These are phyloP conservation scores for Clarias gariepinus DNA, from an alignment of 2,113 vertebrate species.

Conservation along the genomic window DNA sequence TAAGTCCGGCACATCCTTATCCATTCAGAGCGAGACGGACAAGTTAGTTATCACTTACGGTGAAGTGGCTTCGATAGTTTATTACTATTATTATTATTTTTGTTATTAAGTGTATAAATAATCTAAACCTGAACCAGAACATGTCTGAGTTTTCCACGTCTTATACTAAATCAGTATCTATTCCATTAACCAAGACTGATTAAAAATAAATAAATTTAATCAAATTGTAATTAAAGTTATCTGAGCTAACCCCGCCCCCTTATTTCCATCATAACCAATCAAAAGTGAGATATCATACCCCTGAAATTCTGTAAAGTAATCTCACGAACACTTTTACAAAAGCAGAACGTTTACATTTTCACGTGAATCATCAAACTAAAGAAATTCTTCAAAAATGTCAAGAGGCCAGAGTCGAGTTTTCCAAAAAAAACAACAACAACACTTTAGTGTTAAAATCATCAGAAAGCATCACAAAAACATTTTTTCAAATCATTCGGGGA, in stretches of 20 bases:
- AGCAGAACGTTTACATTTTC: background rate
- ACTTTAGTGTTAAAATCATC: slow-evolving; percentile 32
- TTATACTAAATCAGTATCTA: background rate
- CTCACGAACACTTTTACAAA: background rate
- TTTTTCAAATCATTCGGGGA: background rate
- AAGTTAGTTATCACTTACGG: background rate
- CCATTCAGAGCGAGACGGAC: background rate
- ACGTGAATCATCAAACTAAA: slow-evolving; percentile 32
- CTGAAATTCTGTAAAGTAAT: background rate
- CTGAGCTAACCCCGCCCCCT: background rate
- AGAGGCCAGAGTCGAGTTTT: background rate
- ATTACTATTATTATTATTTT: too few relatives aligned
- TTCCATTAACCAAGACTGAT: background rate
- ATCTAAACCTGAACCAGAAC: too few relatives aligned
- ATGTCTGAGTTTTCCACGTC: background rate
- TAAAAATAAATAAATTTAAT: too few relatives aligned
- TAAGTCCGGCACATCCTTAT: background rate
- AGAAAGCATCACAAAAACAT: slow-evolving; percentile 10
- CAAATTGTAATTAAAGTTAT: background rate
- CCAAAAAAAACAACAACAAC: background rate
- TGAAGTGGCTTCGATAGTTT: background rate
- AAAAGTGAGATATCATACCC: background rate
- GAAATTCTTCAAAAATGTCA: background rate
- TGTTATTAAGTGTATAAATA: too few relatives aligned
- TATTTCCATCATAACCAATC: background rate